Evolutionary conservation across 2,797 vertebrate species (phyloP), one percentile per base, ranked within the genome.

Genomic region (Garrulus glandarius): DNA sequence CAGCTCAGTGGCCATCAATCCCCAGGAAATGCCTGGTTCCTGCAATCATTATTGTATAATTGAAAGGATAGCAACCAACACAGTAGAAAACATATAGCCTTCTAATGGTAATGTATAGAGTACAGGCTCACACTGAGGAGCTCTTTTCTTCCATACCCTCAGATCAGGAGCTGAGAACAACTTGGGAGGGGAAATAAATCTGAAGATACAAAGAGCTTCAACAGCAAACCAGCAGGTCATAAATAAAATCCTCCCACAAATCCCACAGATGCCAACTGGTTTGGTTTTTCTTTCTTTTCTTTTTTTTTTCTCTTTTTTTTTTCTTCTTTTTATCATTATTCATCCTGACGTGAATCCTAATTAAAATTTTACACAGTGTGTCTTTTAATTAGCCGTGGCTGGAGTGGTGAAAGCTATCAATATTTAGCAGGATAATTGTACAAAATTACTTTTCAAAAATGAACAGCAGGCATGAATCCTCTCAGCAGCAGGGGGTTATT

Each of bases 341-440:
- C 95, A 96, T 74, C 76, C 95, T 96, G 97, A 97, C 82, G 84
- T 81, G 96, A 97, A 97, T 97, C 94, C 97, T 97, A 98, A 98
- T 98, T 98, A 98, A 98, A 98, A 97, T 98, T 98, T 98, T 97
- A 97, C 96, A 97, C 97, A 95, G 93, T 95, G 90, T 96, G 97
- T 97, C 94, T 98, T 97, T 98, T 98, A 98, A 98, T 98, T 98
- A 98, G 97, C 95, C 41, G 0, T 96, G 96, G 95, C 95, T 94
- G 76, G 87, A 96, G 89, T 95, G 94, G 92, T 96, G 95, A 97
- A 97, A 97, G 96, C 97, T 98, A 97, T 98, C 97, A 97, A 97
- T 98, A 98, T 97, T 98, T 97, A 98, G 96, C 92, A 95, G 96
- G 96, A 96, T 98, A 97, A 98, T 97, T 97, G 97, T 97, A 97